Evolutionary conservation across 2,113 vertebrate species (phyloP).

Genomic region (Gobius niger): DNA sequence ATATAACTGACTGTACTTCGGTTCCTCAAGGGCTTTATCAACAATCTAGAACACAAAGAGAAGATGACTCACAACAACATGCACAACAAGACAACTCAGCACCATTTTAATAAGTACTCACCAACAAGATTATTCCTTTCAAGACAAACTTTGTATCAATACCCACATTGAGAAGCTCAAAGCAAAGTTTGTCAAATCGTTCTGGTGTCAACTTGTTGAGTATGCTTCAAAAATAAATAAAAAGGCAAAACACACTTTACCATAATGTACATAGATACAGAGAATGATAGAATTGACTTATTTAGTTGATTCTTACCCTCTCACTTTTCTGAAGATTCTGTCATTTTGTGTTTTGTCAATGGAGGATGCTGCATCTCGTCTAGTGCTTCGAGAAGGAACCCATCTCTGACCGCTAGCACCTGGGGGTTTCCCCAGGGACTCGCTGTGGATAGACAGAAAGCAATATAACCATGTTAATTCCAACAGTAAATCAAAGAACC

Average conservation of each 20-base stretch:
- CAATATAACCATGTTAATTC: background rate
- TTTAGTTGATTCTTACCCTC: slow-evolving; percentile 82
- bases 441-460: slow-evolving; percentile 76
- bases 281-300: background rate
- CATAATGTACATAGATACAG: background rate
- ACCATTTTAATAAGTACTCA: slow-evolving; percentile 67
- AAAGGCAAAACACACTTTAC: background rate
- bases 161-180: slow-evolving; percentile 99
- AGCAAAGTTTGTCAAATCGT: slow-evolving; percentile 99
- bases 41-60: slow-evolving; percentile 82
- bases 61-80: background rate
- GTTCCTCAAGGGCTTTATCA: slow-evolving; percentile 99
- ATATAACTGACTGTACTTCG: slow-evolving; percentile 98
- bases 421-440: slow-evolving; percentile 99
- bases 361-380: slow-evolving; percentile 98
- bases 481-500: background rate
- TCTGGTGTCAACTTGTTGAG: slow-evolving; percentile 99
- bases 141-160: slow-evolving; percentile 99
- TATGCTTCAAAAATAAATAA: slow-evolving; percentile 79
- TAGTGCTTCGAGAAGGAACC: slow-evolving; percentile 99
- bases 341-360: slow-evolving; percentile 97
- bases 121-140: slow-evolving; percentile 99
- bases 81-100: background rate
- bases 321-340: slow-evolving; percentile 99
- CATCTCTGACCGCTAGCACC: slow-evolving; percentile 99